Evolutionary conservation across 2,888 invertebrate species (phyloP), one percentile per base, ranked within the genome.

Genomic region (Amphipyra tragopoginis): DNA sequence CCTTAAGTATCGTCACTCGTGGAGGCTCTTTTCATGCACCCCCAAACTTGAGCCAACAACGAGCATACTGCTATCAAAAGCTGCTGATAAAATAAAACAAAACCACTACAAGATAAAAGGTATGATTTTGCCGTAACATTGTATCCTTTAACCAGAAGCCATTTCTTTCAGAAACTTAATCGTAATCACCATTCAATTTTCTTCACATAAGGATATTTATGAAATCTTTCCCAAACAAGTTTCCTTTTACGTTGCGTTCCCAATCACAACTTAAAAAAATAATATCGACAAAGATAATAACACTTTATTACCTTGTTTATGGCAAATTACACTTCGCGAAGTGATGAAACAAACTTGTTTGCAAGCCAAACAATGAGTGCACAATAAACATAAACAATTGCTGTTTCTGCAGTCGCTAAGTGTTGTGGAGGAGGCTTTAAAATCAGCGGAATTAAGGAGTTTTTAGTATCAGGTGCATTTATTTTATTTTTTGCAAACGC

Each of bases 311-410:
- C 61, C 62, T 79, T 81, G 81, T 86, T 85, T 84, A 84, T 85
- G 69, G 80, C 80, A 78, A 82, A 87, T 87, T 84, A 84, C 83
- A 84, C 79, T 85, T 83, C 69, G 75, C 72, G 65, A 81, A 78
- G 79, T 82, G 80, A 81, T 80, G 86, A 84, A 86, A 85, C 86
- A 83, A 88, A 87, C 86, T 88, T 86, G 89, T 88, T 89, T 86
- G 83, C 83, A 82, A 81, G 81, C 77, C 84, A 87, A 89, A 89
- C 90, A 90, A 91, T 90, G 90, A 91, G 88, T 86, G 83, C 81
- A 85, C 84, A 87, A 90, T 92, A 92, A 92, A 90, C 89, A 90
- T 92, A 90, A 92, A 90, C 91, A 89, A 89, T 89, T 86, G 87
- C 77, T 75, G 85, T 85, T 89, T 87, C 90, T 89, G 86, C 81